Evolutionary conservation across 2,797 vertebrate species (phyloP), one percentile per base, ranked within the genome.

Genomic region (Pogonophryne albipinna): DNA sequence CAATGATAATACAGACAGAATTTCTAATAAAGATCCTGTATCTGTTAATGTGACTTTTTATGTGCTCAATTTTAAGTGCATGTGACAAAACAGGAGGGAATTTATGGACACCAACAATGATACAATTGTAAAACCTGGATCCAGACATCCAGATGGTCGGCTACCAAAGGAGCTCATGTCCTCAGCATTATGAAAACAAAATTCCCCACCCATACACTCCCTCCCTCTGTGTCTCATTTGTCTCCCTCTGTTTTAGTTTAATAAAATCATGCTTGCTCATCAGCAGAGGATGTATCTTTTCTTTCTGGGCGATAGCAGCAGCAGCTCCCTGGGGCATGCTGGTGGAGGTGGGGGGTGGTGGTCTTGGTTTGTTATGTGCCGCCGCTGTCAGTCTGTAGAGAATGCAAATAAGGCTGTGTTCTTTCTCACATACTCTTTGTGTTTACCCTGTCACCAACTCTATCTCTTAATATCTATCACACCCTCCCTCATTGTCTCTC

Each of bases 401-500:
- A 93, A 94, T 91, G 93, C 86, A 91, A 91, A 93, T 92, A 78
- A 91, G 63, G 38, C 79, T 59, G 7, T 2, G 60, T 72, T 79
- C 52, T 64, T 76, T 72, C 74, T 78, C 71, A 85, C 80, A 79
- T 63, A 76, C 75, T 84, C 78, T 74, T 65, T 31, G 44, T 27
- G 57, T 74, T 78, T 55, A 83, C 52, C 65, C 63, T 27, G 47
- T 53, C 60, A 56, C 72, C 56, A 52, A 75, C 69, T 78, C 76
- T 62, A 67, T 82, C 72, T 71, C 80, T 57, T 59, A 46, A 71
- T 56, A 61, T 85, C 84, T 56, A 61, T 84, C 84, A 67, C 79
- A 23, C 77, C 59, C 68, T 75, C 73, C 56, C 73, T 67, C 55
- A 16, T 68, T 63, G 66, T 78, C 78, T 69, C 67, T 57, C 20